Evolutionary conservation across 2,113 vertebrate species (phyloP).

Genomic region (Speoplatyrhinus poulsoni): DNA sequence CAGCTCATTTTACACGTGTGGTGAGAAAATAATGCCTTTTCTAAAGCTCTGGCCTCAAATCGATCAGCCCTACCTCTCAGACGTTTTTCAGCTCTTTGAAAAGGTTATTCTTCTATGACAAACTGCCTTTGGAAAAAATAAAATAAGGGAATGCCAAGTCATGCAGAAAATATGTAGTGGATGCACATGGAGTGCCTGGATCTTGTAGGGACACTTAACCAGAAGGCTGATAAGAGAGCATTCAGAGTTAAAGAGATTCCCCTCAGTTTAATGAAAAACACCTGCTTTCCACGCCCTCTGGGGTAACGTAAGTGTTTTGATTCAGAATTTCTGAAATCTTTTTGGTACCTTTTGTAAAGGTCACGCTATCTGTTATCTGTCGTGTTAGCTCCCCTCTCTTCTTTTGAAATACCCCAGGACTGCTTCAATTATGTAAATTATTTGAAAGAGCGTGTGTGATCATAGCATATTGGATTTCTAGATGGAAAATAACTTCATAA

Average conservation of each 20-base stretch:
- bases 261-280: slow-evolving; percentile 5
- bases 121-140: slow-evolving; percentile 21
- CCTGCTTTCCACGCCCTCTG: background rate
- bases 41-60: slow-evolving; percentile 41
- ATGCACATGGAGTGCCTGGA: background rate
- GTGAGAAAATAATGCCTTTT: slow-evolving; percentile 36
- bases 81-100: slow-evolving; percentile 39
- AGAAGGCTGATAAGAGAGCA: slow-evolving; percentile 12
- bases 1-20: background rate
- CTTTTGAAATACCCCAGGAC: background rate
- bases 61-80: slow-evolving; percentile 31
- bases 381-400: background rate
- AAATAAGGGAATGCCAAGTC: slow-evolving; percentile 2
- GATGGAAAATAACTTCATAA: too few species aligned
- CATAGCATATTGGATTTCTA: too few species aligned
- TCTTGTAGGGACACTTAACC: slow-evolving; percentile 8
- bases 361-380: background rate
- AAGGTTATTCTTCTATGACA: slow-evolving; percentile 54
- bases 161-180: slow-evolving; percentile 12
- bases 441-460: too few species aligned
- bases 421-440: too few species aligned
- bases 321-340: too few species aligned
- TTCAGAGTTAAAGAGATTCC: slow-evolving; percentile 30
- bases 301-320: background rate
- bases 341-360: background rate